Base-by-base conservation (phyloP, 2,113 vertebrate genomes). In the Rhegmatorhina hoffmannsi region DNA sequence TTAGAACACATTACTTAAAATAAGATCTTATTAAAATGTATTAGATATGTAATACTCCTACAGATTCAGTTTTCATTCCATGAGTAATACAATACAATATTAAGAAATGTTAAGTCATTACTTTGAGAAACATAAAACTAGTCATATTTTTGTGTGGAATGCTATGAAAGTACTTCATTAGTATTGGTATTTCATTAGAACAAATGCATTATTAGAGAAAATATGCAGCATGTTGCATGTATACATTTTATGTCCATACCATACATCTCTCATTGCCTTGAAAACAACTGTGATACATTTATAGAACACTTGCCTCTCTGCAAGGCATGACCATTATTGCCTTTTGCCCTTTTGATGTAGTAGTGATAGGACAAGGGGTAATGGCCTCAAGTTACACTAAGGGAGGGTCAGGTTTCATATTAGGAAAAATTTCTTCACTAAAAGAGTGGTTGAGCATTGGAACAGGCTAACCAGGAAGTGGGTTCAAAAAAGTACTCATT, bases 1-100 rank as follows among this genome's bases (percentile, higher is more conserved):
- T 56, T 64, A 87, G 79, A 92, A 28, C 44, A 85, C 17, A 36
- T 91, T 83, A 63, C 47, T 88, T 91, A 93, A 95, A 93, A 67
- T 75, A 86, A 89, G 49, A 59, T 56, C 24, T 87, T 52, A 75
- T 92, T 78, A 91, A 53, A 87, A 80, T 36, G 7, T 84, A 90
- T 81, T 87, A 81, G 93, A 88, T 81, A 78, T n/a, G 13, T 44
- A 89, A 77, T 78, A 93, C 56, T 63, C 60, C 80, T 92, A 72
- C 56, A 93, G 72, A 90, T 55, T 78, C 34, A 52, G 11, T 62
- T 83, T 36, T 74, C 47, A 10, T 63, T 90, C 60, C 36, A 55
- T 8, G 14, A 82, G 33, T 78, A 92, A 89, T 62, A 75, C n/a
- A 84, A 72, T 55, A 82, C 21, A 82, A 70, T 58, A 89, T 15